Evolutionary conservation across 2,888 invertebrate species (phyloP).

Genomic region (Deladenus siricidicola): DNA sequence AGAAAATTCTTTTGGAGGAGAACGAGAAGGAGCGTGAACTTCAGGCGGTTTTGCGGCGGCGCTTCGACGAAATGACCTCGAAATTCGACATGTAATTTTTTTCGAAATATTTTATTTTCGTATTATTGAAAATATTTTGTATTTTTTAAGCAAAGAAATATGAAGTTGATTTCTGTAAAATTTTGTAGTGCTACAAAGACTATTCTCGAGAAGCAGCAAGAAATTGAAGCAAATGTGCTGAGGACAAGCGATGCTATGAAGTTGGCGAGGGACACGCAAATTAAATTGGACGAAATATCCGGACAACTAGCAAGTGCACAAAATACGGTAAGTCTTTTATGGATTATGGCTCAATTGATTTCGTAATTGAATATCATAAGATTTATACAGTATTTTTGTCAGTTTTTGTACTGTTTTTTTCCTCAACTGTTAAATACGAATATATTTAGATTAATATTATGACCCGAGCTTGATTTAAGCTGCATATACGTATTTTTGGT

Average conservation of each 20-base stretch:
- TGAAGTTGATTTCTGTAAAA: not conserved
- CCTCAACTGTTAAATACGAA: not conserved
- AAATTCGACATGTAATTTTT: conserved; percentile 14
- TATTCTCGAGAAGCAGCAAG: conserved; percentile 8
- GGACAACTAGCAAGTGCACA: not conserved
- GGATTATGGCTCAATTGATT: not conserved
- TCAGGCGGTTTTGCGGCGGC: conserved; percentile 8
- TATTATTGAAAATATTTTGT: not conserved
- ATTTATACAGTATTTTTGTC: not conserved
- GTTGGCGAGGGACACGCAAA: not conserved
- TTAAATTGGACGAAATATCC: not conserved
- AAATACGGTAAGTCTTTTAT: conserved; percentile 2
- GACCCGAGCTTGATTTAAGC: no score
- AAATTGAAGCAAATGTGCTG: not conserved
- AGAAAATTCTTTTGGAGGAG: conserved; percentile 5
- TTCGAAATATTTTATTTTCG: not conserved
- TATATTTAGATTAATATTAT: no score
- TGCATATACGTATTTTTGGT: no score
- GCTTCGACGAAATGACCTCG: conserved; percentile 9
- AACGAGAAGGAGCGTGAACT: conserved; percentile 15
- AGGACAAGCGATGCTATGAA: not conserved
- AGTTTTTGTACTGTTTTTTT: not conserved
- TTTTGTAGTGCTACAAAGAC: conserved; percentile 10
- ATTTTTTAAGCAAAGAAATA: not conserved
- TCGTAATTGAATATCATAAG: not conserved